Conservation (phyloP, 2,888 invertebrate species). For the Tillus elongatus region DNA sequence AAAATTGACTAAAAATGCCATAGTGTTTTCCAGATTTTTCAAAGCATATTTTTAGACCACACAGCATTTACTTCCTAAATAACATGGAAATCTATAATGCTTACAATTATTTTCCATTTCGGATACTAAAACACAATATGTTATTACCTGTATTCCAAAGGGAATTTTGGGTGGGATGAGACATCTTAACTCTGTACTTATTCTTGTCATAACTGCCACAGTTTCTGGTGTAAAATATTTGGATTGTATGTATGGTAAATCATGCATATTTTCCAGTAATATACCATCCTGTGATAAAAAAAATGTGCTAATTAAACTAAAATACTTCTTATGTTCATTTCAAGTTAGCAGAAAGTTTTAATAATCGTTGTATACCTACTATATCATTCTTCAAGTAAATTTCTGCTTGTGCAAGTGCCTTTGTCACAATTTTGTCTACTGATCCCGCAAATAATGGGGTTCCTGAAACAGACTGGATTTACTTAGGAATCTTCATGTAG, state of each 20-base stretch:
- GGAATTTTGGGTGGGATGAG: slow-evolving; percentile 44
- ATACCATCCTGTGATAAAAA: slow-evolving; percentile 52
- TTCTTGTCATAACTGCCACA: slow-evolving; percentile 56
- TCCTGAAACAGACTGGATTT: too few species aligned
- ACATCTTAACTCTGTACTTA: slow-evolving; percentile 51
- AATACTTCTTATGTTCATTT: too few species aligned
- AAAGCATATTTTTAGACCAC: too few species aligned
- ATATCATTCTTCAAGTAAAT: slow-evolving; percentile 50
- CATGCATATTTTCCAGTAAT: slow-evolving; percentile 72
- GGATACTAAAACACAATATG: too few species aligned
- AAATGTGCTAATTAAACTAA: slow-evolving; percentile 9
- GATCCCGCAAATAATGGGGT: slow-evolving; percentile 50
- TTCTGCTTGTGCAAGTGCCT: slow-evolving; percentile 52
- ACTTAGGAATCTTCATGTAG: too few species aligned
- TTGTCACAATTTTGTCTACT: slow-evolving; percentile 47
- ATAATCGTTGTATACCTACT: slow-evolving; percentile 41
- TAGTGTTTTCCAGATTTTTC: too few species aligned
- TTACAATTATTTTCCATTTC: too few species aligned
- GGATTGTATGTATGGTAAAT: slow-evolving; percentile 59
- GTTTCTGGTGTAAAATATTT: slow-evolving; percentile 56
- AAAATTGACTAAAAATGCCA: too few species aligned
- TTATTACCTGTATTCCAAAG: slow-evolving; percentile 57
- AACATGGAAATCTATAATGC: too few species aligned
- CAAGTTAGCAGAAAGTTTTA: too few species aligned
- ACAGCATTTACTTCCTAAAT: too few species aligned